Evolutionary conservation across 2,888 invertebrate species (phyloP).

Genomic region (Xestia rhomboidea): DNA sequence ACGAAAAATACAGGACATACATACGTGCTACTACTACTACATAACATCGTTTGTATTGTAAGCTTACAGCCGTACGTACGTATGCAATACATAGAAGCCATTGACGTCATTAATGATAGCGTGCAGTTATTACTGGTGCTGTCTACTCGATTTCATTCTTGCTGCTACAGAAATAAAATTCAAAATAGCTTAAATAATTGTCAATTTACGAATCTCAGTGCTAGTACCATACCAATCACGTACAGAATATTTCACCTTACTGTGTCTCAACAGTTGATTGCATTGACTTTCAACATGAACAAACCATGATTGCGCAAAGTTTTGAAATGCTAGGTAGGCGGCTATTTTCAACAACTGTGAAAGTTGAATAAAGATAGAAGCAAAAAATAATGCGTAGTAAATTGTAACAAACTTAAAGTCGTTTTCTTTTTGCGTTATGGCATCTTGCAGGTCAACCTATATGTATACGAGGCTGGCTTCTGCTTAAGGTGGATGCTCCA

Average conservation of each 20-base stretch:
- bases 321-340: conserved; percentile 40
- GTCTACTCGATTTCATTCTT: conserved; percentile 11
- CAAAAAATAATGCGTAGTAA: neutral
- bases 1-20: neutral
- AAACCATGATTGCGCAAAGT: conserved; percentile 55
- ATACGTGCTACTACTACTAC: neutral
- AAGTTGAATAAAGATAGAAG: conserved; percentile 2
- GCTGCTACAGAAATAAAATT: conserved; percentile 27
- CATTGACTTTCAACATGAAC: conserved; percentile 64
- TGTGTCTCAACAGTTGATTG: conserved; percentile 57
- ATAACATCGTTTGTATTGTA: conserved; percentile 5
- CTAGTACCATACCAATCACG: conserved; percentile 34
- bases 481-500: too few species aligned
- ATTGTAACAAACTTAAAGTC: neutral
- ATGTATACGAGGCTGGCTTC: too few species aligned
- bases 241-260: conserved; percentile 51
- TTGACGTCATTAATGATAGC: conserved; percentile 50
- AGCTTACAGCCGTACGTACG: conserved; percentile 3
- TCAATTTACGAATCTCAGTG: conserved; percentile 11
- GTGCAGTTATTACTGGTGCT: neutral
- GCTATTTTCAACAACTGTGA: conserved; percentile 11
- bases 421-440: too few species aligned
- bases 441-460: too few species aligned
- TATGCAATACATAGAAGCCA: conserved; percentile 20
- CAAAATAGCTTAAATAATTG: conserved; percentile 17